Conservation (phyloP, 2,888 invertebrate genomes). For the Oligia latruncula region DNA sequence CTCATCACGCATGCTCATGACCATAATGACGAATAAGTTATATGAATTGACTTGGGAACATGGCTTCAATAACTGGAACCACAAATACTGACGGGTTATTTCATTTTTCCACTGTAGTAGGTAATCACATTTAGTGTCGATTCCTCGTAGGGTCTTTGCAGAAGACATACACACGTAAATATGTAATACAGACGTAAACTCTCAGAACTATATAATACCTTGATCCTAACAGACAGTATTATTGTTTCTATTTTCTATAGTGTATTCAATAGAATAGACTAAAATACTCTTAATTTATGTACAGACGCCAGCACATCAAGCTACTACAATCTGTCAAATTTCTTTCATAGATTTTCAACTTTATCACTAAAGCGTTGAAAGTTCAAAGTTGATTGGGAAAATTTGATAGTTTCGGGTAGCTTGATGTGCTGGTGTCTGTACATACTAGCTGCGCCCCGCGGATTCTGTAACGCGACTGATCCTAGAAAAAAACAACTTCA, state of each 20-base stretch:
- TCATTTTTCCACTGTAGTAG: background rate
- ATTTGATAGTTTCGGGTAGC: too few species aligned
- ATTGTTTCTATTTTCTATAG: background rate
- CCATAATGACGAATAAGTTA: constrained; percentile 6
- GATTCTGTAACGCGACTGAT: too few species aligned
- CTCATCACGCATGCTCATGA: background rate
- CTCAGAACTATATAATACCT: background rate
- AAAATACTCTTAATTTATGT: too few species aligned
- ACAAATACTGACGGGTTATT: background rate
- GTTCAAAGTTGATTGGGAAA: too few species aligned
- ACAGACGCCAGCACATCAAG: too few species aligned
- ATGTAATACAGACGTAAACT: background rate
- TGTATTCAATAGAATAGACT: background rate
- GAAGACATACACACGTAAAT: background rate
- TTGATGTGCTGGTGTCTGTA: too few species aligned
- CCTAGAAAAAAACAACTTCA: too few species aligned
- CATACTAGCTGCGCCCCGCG: too few species aligned
- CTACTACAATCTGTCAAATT: too few species aligned
- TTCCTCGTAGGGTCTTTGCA: background rate
- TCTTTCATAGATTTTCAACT: too few species aligned
- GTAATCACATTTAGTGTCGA: background rate
- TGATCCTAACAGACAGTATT: background rate
- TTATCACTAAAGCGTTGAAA: too few species aligned
- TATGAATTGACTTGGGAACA: constrained; percentile 16
- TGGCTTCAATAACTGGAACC: background rate